These are phyloP conservation scores for Sebastes vulpes DNA, from an alignment of 2,797 vertebrate genomes.

Conservation along the genomic window DNA sequence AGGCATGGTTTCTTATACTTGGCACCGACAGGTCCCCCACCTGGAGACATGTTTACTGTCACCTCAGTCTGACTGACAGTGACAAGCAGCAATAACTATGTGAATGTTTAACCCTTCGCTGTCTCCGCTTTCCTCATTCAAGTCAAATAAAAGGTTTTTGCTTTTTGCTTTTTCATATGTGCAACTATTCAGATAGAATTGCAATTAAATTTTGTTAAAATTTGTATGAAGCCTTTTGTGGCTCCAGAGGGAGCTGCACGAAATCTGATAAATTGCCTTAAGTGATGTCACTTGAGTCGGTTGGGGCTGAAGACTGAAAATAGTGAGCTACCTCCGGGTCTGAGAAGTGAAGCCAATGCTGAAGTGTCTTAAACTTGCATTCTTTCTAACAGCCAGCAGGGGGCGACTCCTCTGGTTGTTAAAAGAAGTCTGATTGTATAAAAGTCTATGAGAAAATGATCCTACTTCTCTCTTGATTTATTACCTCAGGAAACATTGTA, in stretches of 20 bases:
- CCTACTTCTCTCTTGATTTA: no score
- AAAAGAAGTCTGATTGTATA: no score
- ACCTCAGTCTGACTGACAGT: conserved; percentile 49
- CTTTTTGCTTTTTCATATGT: not conserved
- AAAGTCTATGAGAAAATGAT: rapidly evolving
- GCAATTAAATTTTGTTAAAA: not conserved
- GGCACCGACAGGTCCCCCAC: conserved; percentile 45
- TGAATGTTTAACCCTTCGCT: conserved; percentile 58
- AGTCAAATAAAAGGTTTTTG: not conserved
- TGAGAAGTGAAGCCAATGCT: no score
- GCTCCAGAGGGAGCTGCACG: not conserved
- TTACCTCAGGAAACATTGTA: no score
- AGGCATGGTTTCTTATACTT: conserved; percentile 69
- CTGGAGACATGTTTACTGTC: conserved; percentile 60
- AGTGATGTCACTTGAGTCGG: not conserved
- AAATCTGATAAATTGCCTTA: not conserved
- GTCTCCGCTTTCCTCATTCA: not conserved
- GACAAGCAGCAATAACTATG: conserved; percentile 28
- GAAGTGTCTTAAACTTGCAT: no score
- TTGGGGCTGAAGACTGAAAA: not conserved
- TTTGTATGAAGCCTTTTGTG: not conserved
- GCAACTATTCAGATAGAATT: not conserved
- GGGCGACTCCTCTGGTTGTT: no score
- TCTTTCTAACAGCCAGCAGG: no score
- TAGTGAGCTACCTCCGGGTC: not conserved